Percentiles rank a stretch among this genome's conserved stretches.
phyloP scores from a whole-genome alignment of 2,797 vertebrate species.

The Bryconaethiops microstoma region DNA sequence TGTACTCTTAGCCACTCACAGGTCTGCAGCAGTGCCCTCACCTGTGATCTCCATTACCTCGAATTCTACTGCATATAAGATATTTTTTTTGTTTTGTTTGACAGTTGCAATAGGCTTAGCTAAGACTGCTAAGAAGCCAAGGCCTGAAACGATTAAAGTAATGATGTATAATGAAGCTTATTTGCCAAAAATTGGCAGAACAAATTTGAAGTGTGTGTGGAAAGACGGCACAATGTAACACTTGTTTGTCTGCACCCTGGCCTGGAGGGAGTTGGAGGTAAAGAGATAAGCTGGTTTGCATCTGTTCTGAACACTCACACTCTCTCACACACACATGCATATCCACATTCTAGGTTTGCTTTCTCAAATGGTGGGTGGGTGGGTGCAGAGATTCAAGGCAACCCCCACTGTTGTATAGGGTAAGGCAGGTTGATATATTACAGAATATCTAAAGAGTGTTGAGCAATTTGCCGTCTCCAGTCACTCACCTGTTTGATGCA shows the following conservation, averaged over 20 bases:
- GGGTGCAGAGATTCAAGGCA: no score
- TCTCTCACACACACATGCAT: slow-evolving; percentile 14
- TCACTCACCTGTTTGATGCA: neutral
- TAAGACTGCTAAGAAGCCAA: neutral
- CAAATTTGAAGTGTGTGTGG: slow-evolving; percentile 65
- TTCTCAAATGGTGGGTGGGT: no score
- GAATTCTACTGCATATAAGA: neutral
- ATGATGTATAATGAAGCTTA: slow-evolving; percentile 64
- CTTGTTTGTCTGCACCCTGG: slow-evolving; percentile 55
- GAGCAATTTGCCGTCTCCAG: slow-evolving; percentile 25
- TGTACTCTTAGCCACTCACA: neutral
- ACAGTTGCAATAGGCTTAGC: neutral
- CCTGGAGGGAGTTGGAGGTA: slow-evolving; percentile 34
- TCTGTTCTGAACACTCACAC: slow-evolving; percentile 5
- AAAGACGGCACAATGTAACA: slow-evolving; percentile 53
- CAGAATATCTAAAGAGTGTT: neutral
- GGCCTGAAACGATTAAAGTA: slow-evolving; percentile 51
- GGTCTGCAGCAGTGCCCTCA: neutral
- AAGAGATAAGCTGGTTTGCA: slow-evolving; percentile 45
- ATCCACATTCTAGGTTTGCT: slow-evolving; percentile 7
- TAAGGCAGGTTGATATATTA: neutral
- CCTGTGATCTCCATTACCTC: neutral
- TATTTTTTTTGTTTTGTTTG: slow-evolving; percentile 23
- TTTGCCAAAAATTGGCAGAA: slow-evolving; percentile 68
- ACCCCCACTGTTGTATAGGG: neutral